A percentile compares a stretch with the other conserved stretches of the same genome.
These are phyloP conservation scores for Anneissia japonica DNA, from an alignment of 35 echinoderm and acorn worm genomes.

Conservation along the genomic window DNA sequence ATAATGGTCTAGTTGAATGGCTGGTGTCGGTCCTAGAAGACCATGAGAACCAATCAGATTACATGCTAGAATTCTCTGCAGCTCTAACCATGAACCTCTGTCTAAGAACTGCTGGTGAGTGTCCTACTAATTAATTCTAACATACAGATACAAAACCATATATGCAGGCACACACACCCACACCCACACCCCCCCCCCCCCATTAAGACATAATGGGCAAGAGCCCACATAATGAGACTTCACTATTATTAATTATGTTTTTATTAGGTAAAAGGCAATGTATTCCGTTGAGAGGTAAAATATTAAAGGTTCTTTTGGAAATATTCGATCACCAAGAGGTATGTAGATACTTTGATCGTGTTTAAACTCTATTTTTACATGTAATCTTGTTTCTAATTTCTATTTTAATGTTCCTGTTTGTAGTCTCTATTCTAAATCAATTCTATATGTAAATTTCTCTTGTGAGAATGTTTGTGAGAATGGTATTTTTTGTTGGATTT, in stretches of 20 bases:
- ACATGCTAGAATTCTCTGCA: slow-evolving; percentile 90
- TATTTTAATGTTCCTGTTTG: no score
- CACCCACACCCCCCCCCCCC: no score
- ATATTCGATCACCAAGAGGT: slow-evolving; percentile 96
- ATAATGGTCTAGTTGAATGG: slow-evolving; percentile 75
- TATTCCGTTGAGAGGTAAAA: slow-evolving; percentile 44
- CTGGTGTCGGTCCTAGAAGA: slow-evolving; percentile 68
- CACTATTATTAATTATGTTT: no score
- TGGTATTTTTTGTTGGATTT: not conserved
- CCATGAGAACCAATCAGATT: slow-evolving; percentile 80
- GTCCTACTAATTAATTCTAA: no score
- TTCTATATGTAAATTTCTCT: not conserved
- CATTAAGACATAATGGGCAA: no score
- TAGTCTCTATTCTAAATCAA: not conserved
- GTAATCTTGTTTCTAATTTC: no score
- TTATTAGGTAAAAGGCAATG: slow-evolving; percentile 79
- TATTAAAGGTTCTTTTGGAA: slow-evolving; percentile 86
- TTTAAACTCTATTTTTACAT: not conserved
- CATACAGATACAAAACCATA: not conserved
- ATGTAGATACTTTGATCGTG: not conserved
- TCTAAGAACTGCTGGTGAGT: slow-evolving; percentile 74
- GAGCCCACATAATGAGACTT: not conserved
- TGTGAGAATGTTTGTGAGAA: not conserved
- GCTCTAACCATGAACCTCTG: slow-evolving; percentile 95
- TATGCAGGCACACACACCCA: no score